Conservation (phyloP, 2,888 invertebrate species). For the Notocelia uddmanniana region DNA sequence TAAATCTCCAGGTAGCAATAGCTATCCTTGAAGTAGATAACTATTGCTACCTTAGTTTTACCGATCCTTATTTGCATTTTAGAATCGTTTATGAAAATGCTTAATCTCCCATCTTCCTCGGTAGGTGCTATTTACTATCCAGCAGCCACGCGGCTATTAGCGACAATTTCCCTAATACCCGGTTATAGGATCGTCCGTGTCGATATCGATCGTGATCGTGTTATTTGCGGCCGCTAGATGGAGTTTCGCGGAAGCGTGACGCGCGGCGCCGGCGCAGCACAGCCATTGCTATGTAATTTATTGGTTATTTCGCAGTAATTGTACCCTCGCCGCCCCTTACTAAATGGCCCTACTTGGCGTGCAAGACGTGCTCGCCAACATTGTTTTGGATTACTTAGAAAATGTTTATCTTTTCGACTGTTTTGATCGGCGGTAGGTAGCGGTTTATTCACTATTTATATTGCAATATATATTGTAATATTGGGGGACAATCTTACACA, state of each 20-base stretch:
- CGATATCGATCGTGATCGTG: slow-evolving; percentile 76
- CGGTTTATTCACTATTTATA: slow-evolving; percentile 12
- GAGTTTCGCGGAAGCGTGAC: slow-evolving; percentile 80
- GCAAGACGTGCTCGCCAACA: slow-evolving; percentile 57
- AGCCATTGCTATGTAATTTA: slow-evolving; percentile 64
- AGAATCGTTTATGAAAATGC: not conserved
- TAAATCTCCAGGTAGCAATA: not conserved
- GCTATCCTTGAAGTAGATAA: not conserved
- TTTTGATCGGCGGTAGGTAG: slow-evolving; percentile 43
- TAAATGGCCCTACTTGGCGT: slow-evolving; percentile 67
- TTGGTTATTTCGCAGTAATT: slow-evolving; percentile 76
- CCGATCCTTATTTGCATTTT: not conserved
- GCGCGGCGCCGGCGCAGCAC: slow-evolving; percentile 71
- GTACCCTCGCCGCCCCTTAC: slow-evolving; percentile 70
- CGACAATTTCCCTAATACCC: slow-evolving; percentile 45
- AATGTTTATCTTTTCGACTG: slow-evolving; percentile 45
- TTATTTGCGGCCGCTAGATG: slow-evolving; percentile 75
- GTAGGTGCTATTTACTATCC: slow-evolving; percentile 4
- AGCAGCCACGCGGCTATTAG: slow-evolving; percentile 30
- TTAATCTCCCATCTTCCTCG: not conserved
- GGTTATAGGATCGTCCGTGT: slow-evolving; percentile 46
- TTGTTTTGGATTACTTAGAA: slow-evolving; percentile 54
- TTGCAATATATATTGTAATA: too few species aligned
- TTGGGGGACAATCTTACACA: too few species aligned
- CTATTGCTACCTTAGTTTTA: too few species aligned